Conservation (phyloP, 2,113 vertebrate genomes). For the Terrapene triunguis region DNA sequence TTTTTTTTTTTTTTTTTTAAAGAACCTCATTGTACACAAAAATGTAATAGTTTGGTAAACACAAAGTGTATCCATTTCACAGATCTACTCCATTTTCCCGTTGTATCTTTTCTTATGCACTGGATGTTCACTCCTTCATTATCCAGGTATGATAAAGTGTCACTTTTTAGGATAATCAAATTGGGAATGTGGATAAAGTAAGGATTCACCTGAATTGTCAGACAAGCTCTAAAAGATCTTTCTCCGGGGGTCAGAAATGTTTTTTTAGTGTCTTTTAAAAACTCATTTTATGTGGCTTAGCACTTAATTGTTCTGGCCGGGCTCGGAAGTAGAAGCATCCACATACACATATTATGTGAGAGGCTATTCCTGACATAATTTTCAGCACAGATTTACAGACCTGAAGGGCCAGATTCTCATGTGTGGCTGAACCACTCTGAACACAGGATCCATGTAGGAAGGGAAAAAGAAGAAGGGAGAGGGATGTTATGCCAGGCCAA, state of each 20-base stretch:
- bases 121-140: neutral
- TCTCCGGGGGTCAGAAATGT: neutral
- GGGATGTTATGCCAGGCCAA: neutral
- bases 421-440: neutral
- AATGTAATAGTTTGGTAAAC: neutral
- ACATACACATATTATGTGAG: neutral
- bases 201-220: neutral
- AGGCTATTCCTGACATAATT: neutral
- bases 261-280: neutral
- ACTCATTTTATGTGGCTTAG: neutral
- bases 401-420: neutral
- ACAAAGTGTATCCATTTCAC: conserved; percentile 25
- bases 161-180: conserved; percentile 45
- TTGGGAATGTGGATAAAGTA: neutral
- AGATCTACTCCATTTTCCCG: neutral
- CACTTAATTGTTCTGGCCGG: neutral
- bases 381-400: neutral
- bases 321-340: neutral
- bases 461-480: neutral
- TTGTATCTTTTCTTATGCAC: conserved; percentile 1
- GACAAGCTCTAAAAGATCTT: neutral
- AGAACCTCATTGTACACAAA: conserved; percentile 7
- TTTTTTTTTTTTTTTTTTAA: neutral
- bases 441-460: neutral
- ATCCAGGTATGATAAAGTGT: conserved; percentile 1